Percentiles rank a stretch among this genome's conserved stretches.
Evolutionary conservation across 2,113 vertebrate genomes (phyloP).

Genomic region (Suricata suricatta): DNA sequence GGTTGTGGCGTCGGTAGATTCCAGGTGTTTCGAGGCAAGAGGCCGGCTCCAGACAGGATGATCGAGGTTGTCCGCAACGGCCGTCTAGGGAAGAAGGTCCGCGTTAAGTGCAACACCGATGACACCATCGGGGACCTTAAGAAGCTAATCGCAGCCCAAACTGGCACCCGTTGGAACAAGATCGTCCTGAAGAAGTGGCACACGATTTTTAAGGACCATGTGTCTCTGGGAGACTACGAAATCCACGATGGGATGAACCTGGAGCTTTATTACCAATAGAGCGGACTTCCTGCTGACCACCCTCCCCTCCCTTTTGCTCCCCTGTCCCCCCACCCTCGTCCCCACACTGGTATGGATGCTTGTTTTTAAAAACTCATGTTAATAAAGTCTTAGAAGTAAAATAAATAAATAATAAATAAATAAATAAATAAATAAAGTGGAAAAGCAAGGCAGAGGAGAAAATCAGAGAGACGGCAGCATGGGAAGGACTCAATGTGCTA

Average conservation of each 20-base stretch:
- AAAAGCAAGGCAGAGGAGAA: background rate
- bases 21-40: no score
- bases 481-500: background rate
- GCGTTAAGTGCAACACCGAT: constrained; percentile 95
- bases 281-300: background rate
- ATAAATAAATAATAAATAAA: no score
- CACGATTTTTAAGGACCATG: constrained; percentile 97
- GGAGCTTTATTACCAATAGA: constrained; percentile 95
- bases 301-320: background rate
- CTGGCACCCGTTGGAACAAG: constrained; percentile 94
- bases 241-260: constrained; percentile 98
- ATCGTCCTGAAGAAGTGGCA: constrained; percentile 98
- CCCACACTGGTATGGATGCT: background rate
- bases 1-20: no score
- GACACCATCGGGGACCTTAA: constrained; percentile 95
- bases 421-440: no score
- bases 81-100: constrained; percentile 95
- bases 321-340: background rate
- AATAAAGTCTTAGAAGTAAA: constrained; percentile 73
- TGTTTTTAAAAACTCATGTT: constrained; percentile 69
- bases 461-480: background rate
- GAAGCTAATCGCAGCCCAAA: constrained; percentile 95
- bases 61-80: constrained; percentile 97
- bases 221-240: constrained; percentile 92
- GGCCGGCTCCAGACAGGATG: constrained; percentile 82